Conservation (phyloP, 2,113 vertebrate genomes). For the Chiloscyllium plagiosum region DNA sequence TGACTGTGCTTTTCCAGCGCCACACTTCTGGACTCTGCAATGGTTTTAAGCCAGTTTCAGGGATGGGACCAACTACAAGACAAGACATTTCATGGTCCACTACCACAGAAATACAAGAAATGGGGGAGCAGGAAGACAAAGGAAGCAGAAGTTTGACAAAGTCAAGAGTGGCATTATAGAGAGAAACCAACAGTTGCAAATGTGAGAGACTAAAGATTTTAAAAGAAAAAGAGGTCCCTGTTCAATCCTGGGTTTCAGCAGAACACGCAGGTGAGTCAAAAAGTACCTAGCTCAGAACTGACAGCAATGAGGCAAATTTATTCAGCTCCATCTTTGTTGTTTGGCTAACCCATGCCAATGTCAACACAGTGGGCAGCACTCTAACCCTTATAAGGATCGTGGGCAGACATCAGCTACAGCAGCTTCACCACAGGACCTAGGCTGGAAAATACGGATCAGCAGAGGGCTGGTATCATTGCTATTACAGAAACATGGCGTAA, state of each 20-base stretch:
- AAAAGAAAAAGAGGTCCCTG: too few relatives aligned
- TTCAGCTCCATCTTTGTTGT: neutral
- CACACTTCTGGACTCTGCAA: too few relatives aligned
- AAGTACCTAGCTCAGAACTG: neutral
- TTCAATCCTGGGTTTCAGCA: too few relatives aligned
- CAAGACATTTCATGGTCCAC: neutral
- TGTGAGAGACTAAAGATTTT: too few relatives aligned
- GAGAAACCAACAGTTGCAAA: neutral
- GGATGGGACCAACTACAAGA: neutral
- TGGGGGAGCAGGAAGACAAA: neutral
- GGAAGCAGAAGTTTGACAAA: neutral
- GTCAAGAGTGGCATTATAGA: neutral
- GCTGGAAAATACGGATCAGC: neutral
- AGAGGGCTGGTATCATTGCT: too few relatives aligned
- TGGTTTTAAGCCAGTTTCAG: neutral
- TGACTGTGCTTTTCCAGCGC: too few relatives aligned
- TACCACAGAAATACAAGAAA: neutral
- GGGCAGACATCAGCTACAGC: neutral
- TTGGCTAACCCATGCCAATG: neutral
- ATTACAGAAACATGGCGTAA: too few relatives aligned
- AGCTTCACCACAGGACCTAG: neutral
- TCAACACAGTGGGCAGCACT: neutral
- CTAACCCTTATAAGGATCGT: neutral
- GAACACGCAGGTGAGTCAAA: neutral
- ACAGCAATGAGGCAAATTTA: neutral